phyloP scores from a whole-genome alignment of 2,888 invertebrate species.

The Drosophila pseudotakahashii region DNA sequence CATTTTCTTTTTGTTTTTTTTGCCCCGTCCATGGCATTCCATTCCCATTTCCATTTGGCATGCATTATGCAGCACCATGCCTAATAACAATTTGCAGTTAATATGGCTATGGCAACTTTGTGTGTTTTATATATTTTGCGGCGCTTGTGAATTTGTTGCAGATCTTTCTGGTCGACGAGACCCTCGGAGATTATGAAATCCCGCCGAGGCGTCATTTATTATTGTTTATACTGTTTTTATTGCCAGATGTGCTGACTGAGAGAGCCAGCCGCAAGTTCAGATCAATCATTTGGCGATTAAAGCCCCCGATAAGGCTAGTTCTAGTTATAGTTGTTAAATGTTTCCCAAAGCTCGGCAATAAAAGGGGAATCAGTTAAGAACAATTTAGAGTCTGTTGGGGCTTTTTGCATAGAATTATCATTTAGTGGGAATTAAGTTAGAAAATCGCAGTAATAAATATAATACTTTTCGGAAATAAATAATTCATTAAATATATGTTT shows the following conservation, averaged over 20 bases:
- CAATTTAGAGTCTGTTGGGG: neutral
- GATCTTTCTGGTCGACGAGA: neutral
- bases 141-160: slow-evolving; percentile 1
- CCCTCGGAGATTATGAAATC: slow-evolving; percentile 10
- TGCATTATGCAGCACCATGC: slow-evolving; percentile 12
- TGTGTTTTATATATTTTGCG: neutral
- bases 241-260: slow-evolving; percentile 12
- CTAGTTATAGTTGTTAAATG: slow-evolving; percentile 6
- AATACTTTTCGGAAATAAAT: neutral
- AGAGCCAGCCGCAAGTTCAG: slow-evolving; percentile 12
- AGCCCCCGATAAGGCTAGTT: slow-evolving; percentile 17
- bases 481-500: no score
- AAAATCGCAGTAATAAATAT: neutral
- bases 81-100: slow-evolving; percentile 16
- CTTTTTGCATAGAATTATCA: neutral
- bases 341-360: neutral
- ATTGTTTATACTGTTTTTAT: slow-evolving; percentile 10
- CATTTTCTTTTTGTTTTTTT: neutral
- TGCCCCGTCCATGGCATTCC: slow-evolving; percentile 15
- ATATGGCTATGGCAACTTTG: neutral
- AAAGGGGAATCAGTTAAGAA: neutral
- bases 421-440: neutral
- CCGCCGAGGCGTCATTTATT: slow-evolving; percentile 21
- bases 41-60: slow-evolving; percentile 9
- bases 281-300: slow-evolving; percentile 23